A percentile compares a stretch with the other conserved stretches of the same genome.
phyloP scores from a whole-genome alignment of 2,113 vertebrate genomes.

The Eudyptes chrysolophus region DNA sequence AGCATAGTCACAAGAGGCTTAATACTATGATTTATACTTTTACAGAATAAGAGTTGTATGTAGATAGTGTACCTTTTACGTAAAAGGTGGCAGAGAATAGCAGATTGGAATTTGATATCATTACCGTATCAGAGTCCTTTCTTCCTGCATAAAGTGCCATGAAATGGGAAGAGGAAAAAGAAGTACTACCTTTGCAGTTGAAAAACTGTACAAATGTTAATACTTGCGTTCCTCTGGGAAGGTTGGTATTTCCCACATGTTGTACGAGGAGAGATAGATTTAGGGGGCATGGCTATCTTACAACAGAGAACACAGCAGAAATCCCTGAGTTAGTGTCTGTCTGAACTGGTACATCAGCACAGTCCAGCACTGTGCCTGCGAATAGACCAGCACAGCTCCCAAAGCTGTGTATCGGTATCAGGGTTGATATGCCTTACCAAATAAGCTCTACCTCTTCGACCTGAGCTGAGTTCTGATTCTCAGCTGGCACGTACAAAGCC shows the following conservation, averaged over 20 bases:
- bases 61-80: background rate
- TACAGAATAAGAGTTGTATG: background rate
- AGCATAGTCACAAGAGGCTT: background rate
- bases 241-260: background rate
- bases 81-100: background rate
- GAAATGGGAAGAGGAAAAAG: background rate
- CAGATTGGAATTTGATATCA: background rate
- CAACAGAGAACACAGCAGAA: background rate
- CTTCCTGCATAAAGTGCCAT: background rate
- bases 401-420: background rate
- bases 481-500: background rate
- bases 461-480: background rate
- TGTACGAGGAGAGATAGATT: background rate
- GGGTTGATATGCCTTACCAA: background rate
- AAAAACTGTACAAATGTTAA: background rate
- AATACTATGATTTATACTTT: background rate
- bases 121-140: rapidly evolving
- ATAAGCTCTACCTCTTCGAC: background rate
- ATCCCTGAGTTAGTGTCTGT: background rate
- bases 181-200: background rate
- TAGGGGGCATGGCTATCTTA: background rate
- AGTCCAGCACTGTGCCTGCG: background rate
- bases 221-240: background rate
- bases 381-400: background rate
- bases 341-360: background rate